These are phyloP conservation scores for Trididemnum nubilum DNA, from an alignment of 23 tunicate species.

Conservation along the genomic window DNA sequence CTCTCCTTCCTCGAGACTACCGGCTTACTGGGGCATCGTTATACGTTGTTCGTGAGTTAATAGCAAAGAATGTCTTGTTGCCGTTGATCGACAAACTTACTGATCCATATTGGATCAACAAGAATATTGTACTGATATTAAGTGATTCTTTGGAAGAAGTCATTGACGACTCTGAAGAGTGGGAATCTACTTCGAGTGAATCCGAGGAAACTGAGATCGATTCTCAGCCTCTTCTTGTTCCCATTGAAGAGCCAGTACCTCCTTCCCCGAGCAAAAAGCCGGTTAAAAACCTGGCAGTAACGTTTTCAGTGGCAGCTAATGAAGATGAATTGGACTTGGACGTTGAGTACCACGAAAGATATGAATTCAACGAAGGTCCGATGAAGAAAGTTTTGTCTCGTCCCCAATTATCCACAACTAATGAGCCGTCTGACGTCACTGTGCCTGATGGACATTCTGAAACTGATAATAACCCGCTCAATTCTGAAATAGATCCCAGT, in stretches of 20 bases:
- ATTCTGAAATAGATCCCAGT: too few relatives aligned
- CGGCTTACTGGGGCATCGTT: slow-evolving; percentile 55
- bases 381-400: too few relatives aligned
- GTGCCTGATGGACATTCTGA: too few relatives aligned
- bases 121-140: slow-evolving; percentile 29
- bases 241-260: background rate
- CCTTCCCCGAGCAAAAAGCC: background rate
- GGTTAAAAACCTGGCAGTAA: background rate
- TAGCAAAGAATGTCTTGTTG: slow-evolving; percentile 60
- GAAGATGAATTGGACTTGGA: slow-evolving; percentile 20
- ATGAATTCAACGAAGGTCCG: background rate
- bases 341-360: background rate
- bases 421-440: too few relatives aligned
- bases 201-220: background rate
- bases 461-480: too few relatives aligned
- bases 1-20: slow-evolving; percentile 79
- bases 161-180: background rate
- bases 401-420: too few relatives aligned
- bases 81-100: slow-evolving; percentile 53
- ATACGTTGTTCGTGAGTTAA: slow-evolving; percentile 83
- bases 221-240: background rate
- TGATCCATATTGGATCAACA: slow-evolving; percentile 64
- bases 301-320: slow-evolving; percentile 20
- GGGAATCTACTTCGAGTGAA: background rate
- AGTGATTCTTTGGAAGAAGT: slow-evolving; percentile 25